These are phyloP conservation scores for Ptilorrhoa leucosticta DNA, from an alignment of 2,113 vertebrate genomes.

Conservation along the genomic window DNA sequence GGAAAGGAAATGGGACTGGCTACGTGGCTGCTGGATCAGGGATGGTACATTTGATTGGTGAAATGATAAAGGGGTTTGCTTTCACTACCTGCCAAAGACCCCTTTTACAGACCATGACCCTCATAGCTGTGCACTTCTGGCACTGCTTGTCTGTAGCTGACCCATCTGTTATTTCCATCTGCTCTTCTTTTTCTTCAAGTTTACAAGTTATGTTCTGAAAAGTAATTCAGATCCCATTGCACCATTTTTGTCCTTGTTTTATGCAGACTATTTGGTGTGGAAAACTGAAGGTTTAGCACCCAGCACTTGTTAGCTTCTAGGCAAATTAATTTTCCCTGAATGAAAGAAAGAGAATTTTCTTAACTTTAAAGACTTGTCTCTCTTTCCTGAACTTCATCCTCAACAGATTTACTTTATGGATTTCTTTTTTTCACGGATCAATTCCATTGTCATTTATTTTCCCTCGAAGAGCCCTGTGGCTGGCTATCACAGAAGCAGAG, in stretches of 20 bases:
- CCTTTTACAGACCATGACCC: neutral
- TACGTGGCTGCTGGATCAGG: neutral
- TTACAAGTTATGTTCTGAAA: neutral
- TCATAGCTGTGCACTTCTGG: neutral
- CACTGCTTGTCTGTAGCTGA: neutral
- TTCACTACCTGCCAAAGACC: neutral
- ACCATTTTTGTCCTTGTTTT: neutral
- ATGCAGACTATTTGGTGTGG: neutral
- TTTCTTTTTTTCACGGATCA: neutral
- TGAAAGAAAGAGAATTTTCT: neutral
- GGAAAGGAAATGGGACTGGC: neutral
- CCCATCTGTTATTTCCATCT: neutral
- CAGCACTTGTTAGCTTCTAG: neutral
- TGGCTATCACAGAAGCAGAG: neutral
- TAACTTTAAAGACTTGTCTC: neutral
- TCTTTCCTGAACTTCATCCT: neutral
- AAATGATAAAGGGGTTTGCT: neutral
- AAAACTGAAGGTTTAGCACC: neutral
- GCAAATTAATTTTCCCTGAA: constrained; percentile 7
- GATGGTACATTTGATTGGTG: neutral
- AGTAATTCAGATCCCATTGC: neutral
- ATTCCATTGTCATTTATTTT: neutral
- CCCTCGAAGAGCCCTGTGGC: neutral
- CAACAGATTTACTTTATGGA: neutral
- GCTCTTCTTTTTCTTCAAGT: neutral